Evolutionary conservation across 1,140 invertebrate genomes (phyloP), one percentile per base, ranked within the genome.

Genomic region (Spodoptera frugiperda): DNA sequence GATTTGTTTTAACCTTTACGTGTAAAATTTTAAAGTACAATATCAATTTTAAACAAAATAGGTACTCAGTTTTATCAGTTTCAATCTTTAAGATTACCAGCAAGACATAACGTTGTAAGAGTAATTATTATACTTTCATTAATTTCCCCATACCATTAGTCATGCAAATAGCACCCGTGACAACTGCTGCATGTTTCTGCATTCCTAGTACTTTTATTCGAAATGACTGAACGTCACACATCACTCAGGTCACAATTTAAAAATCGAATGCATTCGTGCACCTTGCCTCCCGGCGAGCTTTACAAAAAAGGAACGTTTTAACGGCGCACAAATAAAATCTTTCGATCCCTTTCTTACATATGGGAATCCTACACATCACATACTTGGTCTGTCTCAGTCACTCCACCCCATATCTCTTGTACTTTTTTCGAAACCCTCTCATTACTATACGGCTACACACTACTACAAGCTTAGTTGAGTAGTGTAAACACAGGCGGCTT

Each of bases 211-310:
- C 49, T 71, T 14, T 30, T 46, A 55, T 68, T 73, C 55, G 25
- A 73, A 73, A 73, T 73, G 71, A 73, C 71, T 59, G 46, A 76
- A 67, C 65, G 73, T 82, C 81, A 84, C 84, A 84, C 85, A 87
- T 88, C 79, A 81, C 63, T 88, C 87, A 86, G 86, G 85, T 89
- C 86, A 91, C 87, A 88, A 89, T 89, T 89, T 78, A 82, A 90
- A 87, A 89, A 89, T 87, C 84, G 87, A 88, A 87, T 87, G 87
- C 73, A 68, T 68, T 67, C 74, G 74, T 70, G 61, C 91, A 92
- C 90, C 90, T 92, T 92, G 89, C 89, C 89, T 91, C 90, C 87
- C 89, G 88, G 81, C 83, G 86, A 85, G 89, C 87, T 89, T 65
- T 89, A 88, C 85, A 82, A 87, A 91, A 91, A 90, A 88, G 79